These are phyloP conservation scores for Hyppa rectilinea DNA, from an alignment of 2,888 invertebrate genomes.

Conservation along the genomic window DNA sequence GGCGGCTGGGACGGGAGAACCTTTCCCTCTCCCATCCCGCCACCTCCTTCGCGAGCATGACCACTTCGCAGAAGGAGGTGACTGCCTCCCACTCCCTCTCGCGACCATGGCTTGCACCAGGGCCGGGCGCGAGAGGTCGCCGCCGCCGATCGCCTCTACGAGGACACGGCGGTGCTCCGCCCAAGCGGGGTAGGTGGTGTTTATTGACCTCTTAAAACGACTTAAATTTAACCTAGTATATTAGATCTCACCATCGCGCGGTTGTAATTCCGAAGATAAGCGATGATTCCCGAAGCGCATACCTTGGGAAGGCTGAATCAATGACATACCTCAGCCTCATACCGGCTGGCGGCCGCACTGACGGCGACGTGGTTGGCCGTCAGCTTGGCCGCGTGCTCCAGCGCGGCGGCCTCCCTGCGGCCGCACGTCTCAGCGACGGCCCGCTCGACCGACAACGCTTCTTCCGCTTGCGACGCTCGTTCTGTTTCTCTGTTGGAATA, in stretches of 20 bases:
- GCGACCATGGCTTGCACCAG: no score
- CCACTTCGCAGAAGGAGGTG: no score
- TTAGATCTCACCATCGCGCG: background rate
- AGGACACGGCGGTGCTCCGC: no score
- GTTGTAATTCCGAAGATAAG: background rate
- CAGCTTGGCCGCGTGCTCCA: constrained; percentile 83
- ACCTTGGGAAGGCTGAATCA: background rate
- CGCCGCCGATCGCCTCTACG: no score
- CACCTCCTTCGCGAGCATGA: no score
- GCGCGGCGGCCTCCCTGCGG: constrained; percentile 82
- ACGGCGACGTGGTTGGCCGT: constrained; percentile 79
- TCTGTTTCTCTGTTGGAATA: constrained; percentile 74
- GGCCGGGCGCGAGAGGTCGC: no score
- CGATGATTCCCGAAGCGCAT: background rate
- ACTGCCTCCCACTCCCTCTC: no score
- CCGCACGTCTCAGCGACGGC: constrained; percentile 84
- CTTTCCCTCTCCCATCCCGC: no score
- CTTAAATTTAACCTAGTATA: no score
- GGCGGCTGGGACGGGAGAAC: no score
- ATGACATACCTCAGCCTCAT: constrained; percentile 70
- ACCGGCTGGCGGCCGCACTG: constrained; percentile 63
- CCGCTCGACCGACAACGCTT: constrained; percentile 73
- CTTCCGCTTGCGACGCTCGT: constrained; percentile 78
- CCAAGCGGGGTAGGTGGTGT: no score
- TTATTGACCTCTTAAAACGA: no score